A percentile compares a stretch with the other conserved stretches of the same genome.
These are phyloP conservation scores for Acleris literana DNA, from an alignment of 2,888 invertebrate genomes.

Conservation along the genomic window DNA sequence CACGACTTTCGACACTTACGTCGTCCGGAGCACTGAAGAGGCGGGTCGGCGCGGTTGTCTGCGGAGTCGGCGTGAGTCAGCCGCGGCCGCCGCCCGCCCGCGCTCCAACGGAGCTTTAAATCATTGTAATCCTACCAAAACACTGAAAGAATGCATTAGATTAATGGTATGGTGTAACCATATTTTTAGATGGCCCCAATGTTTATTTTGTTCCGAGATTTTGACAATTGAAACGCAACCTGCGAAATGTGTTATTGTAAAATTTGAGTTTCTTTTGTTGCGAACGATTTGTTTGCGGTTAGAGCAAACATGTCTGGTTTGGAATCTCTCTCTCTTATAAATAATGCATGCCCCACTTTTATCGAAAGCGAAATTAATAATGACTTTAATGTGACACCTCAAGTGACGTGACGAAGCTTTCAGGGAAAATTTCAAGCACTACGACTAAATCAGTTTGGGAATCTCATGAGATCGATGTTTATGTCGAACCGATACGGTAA, in stretches of 20 bases:
- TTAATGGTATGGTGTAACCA: constrained; percentile 52
- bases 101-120: constrained; percentile 56
- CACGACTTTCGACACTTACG: constrained; percentile 83
- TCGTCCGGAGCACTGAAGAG: constrained; percentile 79
- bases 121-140: constrained; percentile 59
- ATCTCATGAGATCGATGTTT: constrained; percentile 16
- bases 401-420: no score
- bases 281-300: neutral
- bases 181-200: constrained; percentile 61
- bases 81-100: constrained; percentile 51
- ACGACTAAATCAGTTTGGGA: constrained; percentile 1
- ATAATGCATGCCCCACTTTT: neutral
- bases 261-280: constrained; percentile 9
- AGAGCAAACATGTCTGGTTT: no score
- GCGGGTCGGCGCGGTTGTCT: constrained; percentile 69
- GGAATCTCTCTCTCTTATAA: neutral
- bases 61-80: constrained; percentile 69
- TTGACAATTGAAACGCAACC: constrained; percentile 45
- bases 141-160: constrained; percentile 45
- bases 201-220: constrained; percentile 54
- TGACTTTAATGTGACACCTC: no score
- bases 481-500: constrained; percentile 12
- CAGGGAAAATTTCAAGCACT: no score
- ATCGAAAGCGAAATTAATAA: no score
- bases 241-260: constrained; percentile 33